Conservation (phyloP, 2,888 invertebrate genomes). For the Eutolmus rufibarbis region DNA sequence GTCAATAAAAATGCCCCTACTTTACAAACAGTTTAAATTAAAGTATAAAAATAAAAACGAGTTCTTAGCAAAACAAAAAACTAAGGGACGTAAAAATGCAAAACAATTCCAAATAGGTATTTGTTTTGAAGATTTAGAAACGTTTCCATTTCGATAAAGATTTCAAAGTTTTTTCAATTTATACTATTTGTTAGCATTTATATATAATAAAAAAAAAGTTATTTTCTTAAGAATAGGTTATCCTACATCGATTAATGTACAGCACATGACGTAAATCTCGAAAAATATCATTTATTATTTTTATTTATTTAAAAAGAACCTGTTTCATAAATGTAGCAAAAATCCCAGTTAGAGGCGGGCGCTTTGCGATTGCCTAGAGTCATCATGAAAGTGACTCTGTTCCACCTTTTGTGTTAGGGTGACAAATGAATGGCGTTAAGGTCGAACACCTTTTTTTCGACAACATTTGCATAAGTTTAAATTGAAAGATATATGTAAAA, state of each 20-base stretch:
- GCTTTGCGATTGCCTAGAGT: background rate
- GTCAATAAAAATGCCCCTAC: background rate
- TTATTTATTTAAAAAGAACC: background rate
- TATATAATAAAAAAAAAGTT: no score
- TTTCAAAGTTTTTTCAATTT: background rate
- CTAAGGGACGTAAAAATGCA: background rate
- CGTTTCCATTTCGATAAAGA: background rate
- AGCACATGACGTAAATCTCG: background rate
- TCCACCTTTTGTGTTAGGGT: background rate
- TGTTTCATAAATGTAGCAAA: background rate
- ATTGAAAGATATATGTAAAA: background rate
- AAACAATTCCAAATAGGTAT: background rate
- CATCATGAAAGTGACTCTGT: slow-evolving; percentile 1
- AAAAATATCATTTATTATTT: no score
- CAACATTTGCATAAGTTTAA: background rate
- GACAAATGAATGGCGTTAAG: background rate
- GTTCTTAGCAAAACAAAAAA: background rate
- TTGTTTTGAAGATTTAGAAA: background rate
- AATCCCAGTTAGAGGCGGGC: background rate
- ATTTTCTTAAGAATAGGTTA: background rate
- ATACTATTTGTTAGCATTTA: background rate
- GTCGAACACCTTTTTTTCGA: background rate
- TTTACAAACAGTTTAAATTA: background rate
- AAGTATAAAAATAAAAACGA: background rate
- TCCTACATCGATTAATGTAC: background rate